phyloP scores from a whole-genome alignment of 2,797 vertebrate species.

The Tenualosa thibaudeaui region DNA sequence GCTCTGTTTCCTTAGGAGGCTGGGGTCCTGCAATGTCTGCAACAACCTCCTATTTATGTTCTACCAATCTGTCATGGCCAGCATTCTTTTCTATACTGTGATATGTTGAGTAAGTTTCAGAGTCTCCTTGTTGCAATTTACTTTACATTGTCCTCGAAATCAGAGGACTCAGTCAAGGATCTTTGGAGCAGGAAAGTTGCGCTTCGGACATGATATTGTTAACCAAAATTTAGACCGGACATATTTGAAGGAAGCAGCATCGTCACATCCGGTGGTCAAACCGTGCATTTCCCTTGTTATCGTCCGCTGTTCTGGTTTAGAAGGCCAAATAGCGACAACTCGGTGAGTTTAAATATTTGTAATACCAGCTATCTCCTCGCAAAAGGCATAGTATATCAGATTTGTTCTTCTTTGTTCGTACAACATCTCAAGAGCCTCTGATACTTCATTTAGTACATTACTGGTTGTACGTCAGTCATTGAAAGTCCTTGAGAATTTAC shows the following conservation, averaged over 20 bases:
- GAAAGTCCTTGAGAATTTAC: slow-evolving; percentile 60
- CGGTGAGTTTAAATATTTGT: slow-evolving; percentile 58
- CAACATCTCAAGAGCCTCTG: not conserved
- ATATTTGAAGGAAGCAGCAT: not conserved
- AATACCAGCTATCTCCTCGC: not conserved
- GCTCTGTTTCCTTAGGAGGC: too few relatives aligned
- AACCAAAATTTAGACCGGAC: not conserved
- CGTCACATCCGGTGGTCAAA: slow-evolving; percentile 53
- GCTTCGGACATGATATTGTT: too few relatives aligned
- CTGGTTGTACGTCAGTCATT: slow-evolving; percentile 45
- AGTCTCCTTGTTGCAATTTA: too few relatives aligned
- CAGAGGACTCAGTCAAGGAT: too few relatives aligned
- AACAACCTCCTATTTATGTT: too few relatives aligned
- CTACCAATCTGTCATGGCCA: too few relatives aligned
- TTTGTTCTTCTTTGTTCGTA: not conserved
- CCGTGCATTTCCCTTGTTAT: slow-evolving; percentile 45
- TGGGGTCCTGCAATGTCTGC: too few relatives aligned
- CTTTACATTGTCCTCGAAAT: too few relatives aligned
- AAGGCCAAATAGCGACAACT: slow-evolving; percentile 74
- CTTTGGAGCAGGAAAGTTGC: too few relatives aligned
- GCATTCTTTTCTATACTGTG: too few relatives aligned
- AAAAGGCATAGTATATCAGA: not conserved
- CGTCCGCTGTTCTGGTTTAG: slow-evolving; percentile 75
- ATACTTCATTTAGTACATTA: not conserved
- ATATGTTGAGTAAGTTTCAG: too few relatives aligned